Conservation (phyloP, 2,797 vertebrate genomes). For the Neosilurus mollespiculum region DNA sequence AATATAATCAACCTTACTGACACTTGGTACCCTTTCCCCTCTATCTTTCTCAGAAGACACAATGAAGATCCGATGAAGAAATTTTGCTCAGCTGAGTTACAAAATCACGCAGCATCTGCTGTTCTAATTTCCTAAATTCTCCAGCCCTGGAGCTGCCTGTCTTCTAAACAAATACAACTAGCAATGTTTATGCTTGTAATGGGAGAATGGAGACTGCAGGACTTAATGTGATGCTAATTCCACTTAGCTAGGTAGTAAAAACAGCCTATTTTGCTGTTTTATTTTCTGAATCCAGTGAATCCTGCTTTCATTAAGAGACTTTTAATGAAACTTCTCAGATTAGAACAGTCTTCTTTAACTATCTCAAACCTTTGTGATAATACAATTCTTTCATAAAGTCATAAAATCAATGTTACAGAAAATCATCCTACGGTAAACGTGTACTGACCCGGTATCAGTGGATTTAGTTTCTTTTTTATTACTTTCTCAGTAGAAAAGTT, state of each 20-base stretch:
- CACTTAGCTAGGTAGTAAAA: constrained; percentile 25
- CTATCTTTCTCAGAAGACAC: background rate
- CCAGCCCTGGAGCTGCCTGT: constrained; percentile 31
- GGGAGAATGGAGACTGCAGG: constrained; percentile 25
- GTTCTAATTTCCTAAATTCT: constrained; percentile 48
- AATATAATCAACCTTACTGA: constrained; percentile 34
- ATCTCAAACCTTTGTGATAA: constrained; percentile 60
- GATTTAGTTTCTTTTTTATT: background rate
- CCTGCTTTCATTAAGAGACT: constrained; percentile 49
- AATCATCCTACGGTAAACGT: constrained; percentile 19
- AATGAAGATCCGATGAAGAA: constrained; percentile 19
- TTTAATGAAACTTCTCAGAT: constrained; percentile 58
- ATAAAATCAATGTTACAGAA: constrained; percentile 58
- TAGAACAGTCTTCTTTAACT: constrained; percentile 54
- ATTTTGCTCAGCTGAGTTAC: constrained; percentile 27
- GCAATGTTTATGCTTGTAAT: constrained; percentile 40
- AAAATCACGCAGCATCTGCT: constrained; percentile 52
- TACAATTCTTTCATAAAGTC: constrained; percentile 7
- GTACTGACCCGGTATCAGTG: constrained; percentile 3
- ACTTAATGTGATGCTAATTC: constrained; percentile 15
- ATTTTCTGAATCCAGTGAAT: constrained; percentile 51
- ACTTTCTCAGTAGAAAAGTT: background rate
- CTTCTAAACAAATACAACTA: constrained; percentile 52
- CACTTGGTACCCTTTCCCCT: constrained; percentile 7
- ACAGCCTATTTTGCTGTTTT: constrained; percentile 56